phyloP scores from a whole-genome alignment of 2,888 invertebrate species.

The Schizotus pectinicornis region DNA sequence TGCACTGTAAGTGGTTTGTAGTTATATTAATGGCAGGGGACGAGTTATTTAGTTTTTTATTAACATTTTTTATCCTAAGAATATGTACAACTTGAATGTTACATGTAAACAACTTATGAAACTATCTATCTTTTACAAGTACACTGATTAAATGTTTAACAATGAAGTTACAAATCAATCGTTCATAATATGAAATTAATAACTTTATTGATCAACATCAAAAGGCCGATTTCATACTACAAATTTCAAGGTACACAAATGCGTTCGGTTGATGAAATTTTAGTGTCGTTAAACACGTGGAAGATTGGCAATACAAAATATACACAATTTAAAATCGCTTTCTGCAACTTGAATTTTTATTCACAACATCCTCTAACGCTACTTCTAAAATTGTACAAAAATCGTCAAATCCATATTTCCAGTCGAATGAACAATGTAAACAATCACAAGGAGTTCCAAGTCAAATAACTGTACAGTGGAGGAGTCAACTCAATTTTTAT shows the following conservation, averaged over 20 bases:
- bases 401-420: constrained; percentile 17
- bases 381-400: constrained; percentile 31
- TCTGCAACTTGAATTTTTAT: constrained; percentile 22
- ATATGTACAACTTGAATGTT: constrained; percentile 30
- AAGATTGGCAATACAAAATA: constrained; percentile 4
- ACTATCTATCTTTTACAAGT: constrained; percentile 29
- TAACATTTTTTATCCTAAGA: constrained; percentile 30
- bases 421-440: constrained; percentile 7
- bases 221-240: constrained; percentile 18
- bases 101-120: constrained; percentile 31
- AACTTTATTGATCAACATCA: constrained; percentile 7
- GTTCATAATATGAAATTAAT: constrained; percentile 16
- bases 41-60: constrained; percentile 17
- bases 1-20: constrained; percentile 23
- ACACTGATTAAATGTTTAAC: constrained; percentile 28
- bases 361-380: constrained; percentile 22
- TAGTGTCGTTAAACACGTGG: constrained; percentile 14
- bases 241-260: constrained; percentile 6
- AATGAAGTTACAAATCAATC: constrained; percentile 23
- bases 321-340: constrained; percentile 17
- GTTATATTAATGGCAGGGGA: too few relatives aligned
- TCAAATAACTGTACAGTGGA: constrained; percentile 1
- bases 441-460: constrained; percentile 5
- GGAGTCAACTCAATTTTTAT: background rate
- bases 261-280: constrained; percentile 7